phyloP scores from a whole-genome alignment of 2,797 vertebrate genomes.

The Channallabes apus region DNA sequence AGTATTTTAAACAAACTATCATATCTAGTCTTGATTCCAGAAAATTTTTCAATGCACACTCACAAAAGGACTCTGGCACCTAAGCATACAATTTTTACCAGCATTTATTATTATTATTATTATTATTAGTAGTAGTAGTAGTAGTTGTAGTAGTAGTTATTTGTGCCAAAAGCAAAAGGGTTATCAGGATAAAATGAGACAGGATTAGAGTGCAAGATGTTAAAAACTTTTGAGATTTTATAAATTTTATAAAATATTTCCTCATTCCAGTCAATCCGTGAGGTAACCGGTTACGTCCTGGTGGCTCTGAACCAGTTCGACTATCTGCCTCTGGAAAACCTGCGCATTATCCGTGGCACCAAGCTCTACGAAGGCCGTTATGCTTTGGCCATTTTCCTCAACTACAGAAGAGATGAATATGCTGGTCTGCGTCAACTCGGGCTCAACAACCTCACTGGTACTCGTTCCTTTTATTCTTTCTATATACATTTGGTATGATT shows the following conservation, averaged over 20 bases:
- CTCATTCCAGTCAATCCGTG: constrained; percentile 87
- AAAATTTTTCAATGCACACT: no score
- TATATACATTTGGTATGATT: background rate
- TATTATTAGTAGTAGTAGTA: no score
- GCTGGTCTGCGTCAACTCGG: constrained; percentile 91
- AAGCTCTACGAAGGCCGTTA: constrained; percentile 95
- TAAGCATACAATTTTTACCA: no score
- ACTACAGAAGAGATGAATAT: constrained; percentile 93
- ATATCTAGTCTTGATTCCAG: no score
- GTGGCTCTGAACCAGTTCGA: constrained; percentile 98
- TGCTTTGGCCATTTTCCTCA: constrained; percentile 93
- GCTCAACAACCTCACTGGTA: constrained; percentile 90
- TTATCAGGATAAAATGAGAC: no score
- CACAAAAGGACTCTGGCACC: no score
- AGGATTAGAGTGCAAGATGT: no score
- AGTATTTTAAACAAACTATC: background rate
- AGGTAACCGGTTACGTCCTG: constrained; percentile 96
- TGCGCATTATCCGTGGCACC: constrained; percentile 93
- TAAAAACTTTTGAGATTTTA: no score
- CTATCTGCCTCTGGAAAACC: constrained; percentile 94
- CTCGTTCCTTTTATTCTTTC: background rate
- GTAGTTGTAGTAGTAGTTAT: no score
- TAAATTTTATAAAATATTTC: no score
- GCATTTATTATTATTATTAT: no score
- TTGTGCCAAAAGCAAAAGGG: no score